Base-by-base conservation (phyloP, 2,113 vertebrate genomes). In the Saccopteryx bilineata region DNA sequence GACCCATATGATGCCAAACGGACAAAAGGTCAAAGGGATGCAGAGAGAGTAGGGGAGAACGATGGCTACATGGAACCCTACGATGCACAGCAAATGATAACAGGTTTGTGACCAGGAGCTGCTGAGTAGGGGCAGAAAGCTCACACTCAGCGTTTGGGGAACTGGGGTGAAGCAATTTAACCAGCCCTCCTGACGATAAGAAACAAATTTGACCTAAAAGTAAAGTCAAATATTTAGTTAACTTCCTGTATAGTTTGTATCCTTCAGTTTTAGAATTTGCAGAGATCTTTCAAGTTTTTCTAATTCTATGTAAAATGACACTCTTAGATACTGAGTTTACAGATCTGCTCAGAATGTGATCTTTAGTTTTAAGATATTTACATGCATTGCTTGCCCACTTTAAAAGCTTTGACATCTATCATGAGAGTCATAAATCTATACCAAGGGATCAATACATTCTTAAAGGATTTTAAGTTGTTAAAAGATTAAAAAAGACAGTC, bases 21-120 rank as follows among this genome's bases (percentile, higher is more conserved):
- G 93, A 99, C 99, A 2, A 99, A 98, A 91, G 99, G 99, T 61
- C 99, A 99, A 93, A 98, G 99, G 58, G 99, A 99, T 0, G 99
- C 99, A 0, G 99, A 99, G 98, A 97, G 99, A 94, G 98, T 98
- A 0, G 99, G 99, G 1, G 99, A 99, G 95, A 99, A 99, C 0
- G 99, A 99, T 0, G 99, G 99, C 0, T 99, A 99, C 97, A 99
- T 99, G 99, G 99, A 99, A 61, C 99, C 99, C 4, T 99, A 99
- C 0, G 99, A 99, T 0, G 99, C 99, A 1, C 99, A 99, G 97
- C 99, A 99, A 87, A 99, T 99, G 98, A 99, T 99, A 95, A 99
- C 99, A 98, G 99, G 99, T 99, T 81, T 3, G 98, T 85, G 1
- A 19, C 33, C n/a, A 12, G 69, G 65, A 6, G 58, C 89, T 72